Base-by-base conservation (phyloP, 1,140 invertebrate genomes). In the Hestina assimilis region DNA sequence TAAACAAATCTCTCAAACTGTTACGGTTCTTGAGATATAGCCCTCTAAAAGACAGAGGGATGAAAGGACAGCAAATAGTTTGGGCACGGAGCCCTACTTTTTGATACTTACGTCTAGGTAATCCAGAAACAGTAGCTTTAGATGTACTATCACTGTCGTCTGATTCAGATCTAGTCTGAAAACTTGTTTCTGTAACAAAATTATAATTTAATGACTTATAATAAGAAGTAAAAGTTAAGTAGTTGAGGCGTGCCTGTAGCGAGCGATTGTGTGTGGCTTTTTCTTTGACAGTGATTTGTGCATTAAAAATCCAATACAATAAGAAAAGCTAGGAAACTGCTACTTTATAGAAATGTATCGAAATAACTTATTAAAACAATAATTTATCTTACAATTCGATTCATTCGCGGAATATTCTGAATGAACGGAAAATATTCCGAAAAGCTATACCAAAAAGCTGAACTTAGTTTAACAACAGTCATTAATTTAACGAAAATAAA, bases 141-240 rank as follows among this genome's bases (percentile, higher is more conserved):
- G 86, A 88, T 5, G 87, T 84, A 42, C 88, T 89, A 58, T 89
- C 88, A 48, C 88, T 89, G 66, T 89, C 88, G 51, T 89, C 88
- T 0, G 88, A 89, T 50, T 89, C 88, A 0, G 88, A 89, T 20
- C 86, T 77, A 4, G 62, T 83, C 57, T 89, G 86, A 55, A 89
- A 89, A 63, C 88, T 89, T 4, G 88, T 89, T 57, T 89, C 88
- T 89, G 74, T 61, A 63, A 78, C 38, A 53, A 53, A 54, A 21
- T 19, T 38, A n/a, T 26, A 11, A 33, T 33, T 7, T 35, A 12
- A 2, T 17, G 8, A 28, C 3, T 28, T 29, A 9, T 2, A 19
- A n/a, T 45, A n/a, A n/a, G n/a, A n/a, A n/a, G n/a, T n/a, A n/a
- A n/a, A n/a, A n/a, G n/a, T n/a, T n/a, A n/a, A n/a, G n/a, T n/a